Evolutionary conservation across 2,888 invertebrate species (phyloP).

Genomic region (Melinaea marsaeus): DNA sequence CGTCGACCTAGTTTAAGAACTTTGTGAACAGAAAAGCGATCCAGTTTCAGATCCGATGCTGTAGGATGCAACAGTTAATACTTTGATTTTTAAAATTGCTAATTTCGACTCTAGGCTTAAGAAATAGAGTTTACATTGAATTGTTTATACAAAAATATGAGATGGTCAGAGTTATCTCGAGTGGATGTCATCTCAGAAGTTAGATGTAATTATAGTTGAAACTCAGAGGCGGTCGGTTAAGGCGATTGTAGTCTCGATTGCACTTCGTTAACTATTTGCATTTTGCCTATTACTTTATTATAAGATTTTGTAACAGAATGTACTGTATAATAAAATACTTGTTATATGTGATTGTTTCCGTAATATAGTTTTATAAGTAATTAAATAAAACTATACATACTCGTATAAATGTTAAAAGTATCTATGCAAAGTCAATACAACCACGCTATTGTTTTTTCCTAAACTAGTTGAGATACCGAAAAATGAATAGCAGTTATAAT

Average conservation of each 20-base stretch:
- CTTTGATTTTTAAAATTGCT: slow-evolving; percentile 29
- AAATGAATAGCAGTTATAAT: not conserved
- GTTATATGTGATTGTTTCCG: no score
- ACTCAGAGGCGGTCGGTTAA: slow-evolving; percentile 53
- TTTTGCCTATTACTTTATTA: slow-evolving; percentile 43
- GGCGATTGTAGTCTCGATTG: slow-evolving; percentile 55
- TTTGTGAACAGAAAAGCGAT: slow-evolving; percentile 13
- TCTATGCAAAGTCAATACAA: no score
- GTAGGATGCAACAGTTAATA: slow-evolving; percentile 60
- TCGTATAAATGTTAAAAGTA: no score
- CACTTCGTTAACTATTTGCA: slow-evolving; percentile 60
- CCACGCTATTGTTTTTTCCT: no score
- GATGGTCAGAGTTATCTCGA: slow-evolving; percentile 54
- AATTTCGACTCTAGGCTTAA: slow-evolving; percentile 29
- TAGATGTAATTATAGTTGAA: slow-evolving; percentile 71
- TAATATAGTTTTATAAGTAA: no score
- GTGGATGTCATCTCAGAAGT: slow-evolving; percentile 66
- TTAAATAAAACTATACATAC: no score
- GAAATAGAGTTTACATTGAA: slow-evolving; percentile 35
- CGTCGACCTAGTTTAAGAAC: slow-evolving; percentile 7
- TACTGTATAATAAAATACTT: no score
- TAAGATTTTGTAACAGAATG: slow-evolving; percentile 12
- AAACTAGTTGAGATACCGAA: no score
- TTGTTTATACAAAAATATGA: slow-evolving; percentile 10
- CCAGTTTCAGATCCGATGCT: slow-evolving; percentile 47